These are phyloP conservation scores for Melieria omissa DNA, from an alignment of 2,888 invertebrate species.

Conservation along the genomic window DNA sequence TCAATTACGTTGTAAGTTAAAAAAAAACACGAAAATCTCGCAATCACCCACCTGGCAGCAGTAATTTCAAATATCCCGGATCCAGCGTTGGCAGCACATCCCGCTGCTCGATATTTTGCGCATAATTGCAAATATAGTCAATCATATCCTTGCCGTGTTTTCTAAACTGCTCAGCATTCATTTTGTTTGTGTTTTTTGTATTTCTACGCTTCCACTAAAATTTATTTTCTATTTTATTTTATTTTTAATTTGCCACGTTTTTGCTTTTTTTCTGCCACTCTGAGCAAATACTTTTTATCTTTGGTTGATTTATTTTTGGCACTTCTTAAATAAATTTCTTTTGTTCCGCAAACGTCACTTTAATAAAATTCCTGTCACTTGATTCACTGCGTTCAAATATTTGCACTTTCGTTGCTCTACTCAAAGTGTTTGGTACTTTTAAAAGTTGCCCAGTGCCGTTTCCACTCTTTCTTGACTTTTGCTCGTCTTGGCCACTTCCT, in stretches of 20 bases:
- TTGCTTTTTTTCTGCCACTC: background rate
- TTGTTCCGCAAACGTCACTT: slow-evolving; percentile 15
- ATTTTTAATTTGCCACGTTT: slow-evolving; percentile 26
- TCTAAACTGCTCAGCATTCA: slow-evolving; percentile 83
- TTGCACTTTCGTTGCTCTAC: background rate
- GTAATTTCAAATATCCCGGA: slow-evolving; percentile 79
- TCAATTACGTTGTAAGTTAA: too few relatives aligned
- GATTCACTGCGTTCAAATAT: slow-evolving; percentile 12
- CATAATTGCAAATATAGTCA: slow-evolving; percentile 84
- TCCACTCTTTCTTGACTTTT: background rate
- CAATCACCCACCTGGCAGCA: slow-evolving; percentile 71
- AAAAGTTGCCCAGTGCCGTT: background rate
- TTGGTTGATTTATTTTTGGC: slow-evolving; percentile 10
- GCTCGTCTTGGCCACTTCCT: slow-evolving; percentile 49
- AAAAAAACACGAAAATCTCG: background rate
- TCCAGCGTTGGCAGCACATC: slow-evolving; percentile 81
- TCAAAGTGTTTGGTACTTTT: background rate
- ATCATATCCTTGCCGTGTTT: slow-evolving; percentile 82
- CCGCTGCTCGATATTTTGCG: slow-evolving; percentile 74
- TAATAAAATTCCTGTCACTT: slow-evolving; percentile 4
- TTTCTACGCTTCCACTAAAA: slow-evolving; percentile 18
- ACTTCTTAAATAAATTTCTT: too few relatives aligned
- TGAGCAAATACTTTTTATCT: background rate
- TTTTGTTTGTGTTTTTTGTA: slow-evolving; percentile 59
- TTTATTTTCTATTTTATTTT: background rate